Evolutionary conservation across 2,888 invertebrate genomes (phyloP).

Genomic region (Polietes domitor): DNA sequence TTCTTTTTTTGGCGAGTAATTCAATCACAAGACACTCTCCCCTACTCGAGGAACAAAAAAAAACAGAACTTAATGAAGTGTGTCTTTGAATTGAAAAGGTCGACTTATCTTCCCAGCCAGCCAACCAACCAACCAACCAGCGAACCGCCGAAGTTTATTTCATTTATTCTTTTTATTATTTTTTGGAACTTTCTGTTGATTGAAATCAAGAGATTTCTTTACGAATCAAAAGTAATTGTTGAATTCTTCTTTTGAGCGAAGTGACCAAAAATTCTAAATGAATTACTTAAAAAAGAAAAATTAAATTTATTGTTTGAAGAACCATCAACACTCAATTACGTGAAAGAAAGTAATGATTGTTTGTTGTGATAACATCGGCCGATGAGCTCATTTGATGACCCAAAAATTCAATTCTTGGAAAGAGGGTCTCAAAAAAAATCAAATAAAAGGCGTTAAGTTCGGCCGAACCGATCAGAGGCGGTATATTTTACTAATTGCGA

Average conservation of each 20-base stretch:
- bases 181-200: background rate
- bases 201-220: background rate
- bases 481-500: too few species aligned
- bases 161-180: background rate
- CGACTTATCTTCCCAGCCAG: background rate
- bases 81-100: constrained; percentile 5
- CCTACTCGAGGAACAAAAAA: background rate
- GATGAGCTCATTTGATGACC: too few species aligned
- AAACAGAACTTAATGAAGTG: background rate
- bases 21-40: background rate
- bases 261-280: too few species aligned
- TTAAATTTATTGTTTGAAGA: too few species aligned
- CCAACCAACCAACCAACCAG: background rate
- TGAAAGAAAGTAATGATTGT: too few species aligned
- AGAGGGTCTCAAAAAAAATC: too few species aligned
- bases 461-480: too few species aligned
- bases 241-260: background rate
- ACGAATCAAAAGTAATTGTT: background rate
- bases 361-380: too few species aligned
- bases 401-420: too few species aligned
- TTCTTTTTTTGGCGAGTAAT: background rate
- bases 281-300: too few species aligned
- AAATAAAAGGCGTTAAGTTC: too few species aligned
- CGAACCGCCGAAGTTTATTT: background rate
- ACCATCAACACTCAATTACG: too few species aligned